These are phyloP conservation scores for Heliconius aoede DNA, from an alignment of 2,888 invertebrate genomes.

Conservation along the genomic window DNA sequence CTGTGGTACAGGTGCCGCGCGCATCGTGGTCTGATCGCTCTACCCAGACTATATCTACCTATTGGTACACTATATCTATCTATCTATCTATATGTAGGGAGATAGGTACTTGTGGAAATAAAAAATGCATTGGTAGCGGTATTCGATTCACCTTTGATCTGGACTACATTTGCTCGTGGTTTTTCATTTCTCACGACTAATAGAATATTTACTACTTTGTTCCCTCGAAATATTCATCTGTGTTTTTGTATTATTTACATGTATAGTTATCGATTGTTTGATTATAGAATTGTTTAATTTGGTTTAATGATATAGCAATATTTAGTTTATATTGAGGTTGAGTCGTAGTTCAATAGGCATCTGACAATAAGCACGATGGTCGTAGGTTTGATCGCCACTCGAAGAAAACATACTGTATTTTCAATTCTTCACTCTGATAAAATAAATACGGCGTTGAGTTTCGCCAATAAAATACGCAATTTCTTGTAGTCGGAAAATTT, in stretches of 20 bases:
- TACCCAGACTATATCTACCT: conserved; percentile 17
- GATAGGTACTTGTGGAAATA: conserved; percentile 22
- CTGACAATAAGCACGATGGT: not conserved
- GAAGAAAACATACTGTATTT: not conserved
- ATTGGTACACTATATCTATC: conserved; percentile 6
- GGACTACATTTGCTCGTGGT: not conserved
- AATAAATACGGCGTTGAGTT: not conserved
- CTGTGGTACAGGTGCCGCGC: conserved; percentile 60
- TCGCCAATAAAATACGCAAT: not conserved
- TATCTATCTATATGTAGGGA: conserved; percentile 2
- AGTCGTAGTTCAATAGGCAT: too few relatives aligned
- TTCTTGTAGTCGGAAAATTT: not conserved
- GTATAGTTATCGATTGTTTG: too few relatives aligned
- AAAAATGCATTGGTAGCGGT: conserved; percentile 28
- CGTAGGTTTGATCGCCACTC: not conserved
- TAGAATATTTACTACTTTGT: too few relatives aligned
- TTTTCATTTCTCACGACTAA: too few relatives aligned
- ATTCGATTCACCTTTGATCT: conserved; percentile 22
- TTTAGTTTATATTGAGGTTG: too few relatives aligned
- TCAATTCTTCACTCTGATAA: not conserved
- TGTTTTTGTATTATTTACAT: too few relatives aligned
- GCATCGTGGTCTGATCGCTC: conserved; percentile 46
- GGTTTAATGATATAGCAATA: too few relatives aligned
- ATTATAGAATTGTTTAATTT: too few relatives aligned
- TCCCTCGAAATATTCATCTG: too few relatives aligned